Evolutionary conservation across 2,113 vertebrate species (phyloP).

Genomic region (Rhea americana): DNA sequence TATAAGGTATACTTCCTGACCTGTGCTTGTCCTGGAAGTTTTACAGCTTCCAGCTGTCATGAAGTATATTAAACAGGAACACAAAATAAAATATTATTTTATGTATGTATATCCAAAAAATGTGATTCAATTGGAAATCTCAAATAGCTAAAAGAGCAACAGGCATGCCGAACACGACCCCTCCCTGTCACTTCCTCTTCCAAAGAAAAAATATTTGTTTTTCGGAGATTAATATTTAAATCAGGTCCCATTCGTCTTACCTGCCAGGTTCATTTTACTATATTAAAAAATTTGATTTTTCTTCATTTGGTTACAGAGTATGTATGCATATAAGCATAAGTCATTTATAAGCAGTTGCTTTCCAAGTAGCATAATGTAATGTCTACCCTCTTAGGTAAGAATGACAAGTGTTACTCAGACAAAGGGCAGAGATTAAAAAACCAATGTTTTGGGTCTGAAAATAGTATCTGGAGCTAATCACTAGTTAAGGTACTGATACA

Average conservation of each 20-base stretch:
- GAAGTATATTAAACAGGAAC: conserved; percentile 3
- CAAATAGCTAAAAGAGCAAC: conserved; percentile 6
- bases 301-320: conserved; percentile 26
- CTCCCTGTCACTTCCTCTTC: neutral
- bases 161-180: neutral
- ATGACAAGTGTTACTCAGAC: neutral
- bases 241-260: neutral
- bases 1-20: neutral
- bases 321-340: conserved; percentile 15
- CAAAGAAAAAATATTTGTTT: neutral
- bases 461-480: neutral
- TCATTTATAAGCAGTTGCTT: conserved; percentile 43
- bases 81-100: conserved; percentile 34
- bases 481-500: neutral
- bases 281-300: conserved; percentile 50
- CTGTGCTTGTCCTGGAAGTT: conserved; percentile 16
- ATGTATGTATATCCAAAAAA: neutral
- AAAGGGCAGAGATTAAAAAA: conserved; percentile 12
- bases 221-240: conserved; percentile 30
- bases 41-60: conserved; percentile 12
- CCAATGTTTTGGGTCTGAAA: neutral
- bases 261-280: neutral
- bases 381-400: neutral
- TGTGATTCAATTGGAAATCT: neutral
- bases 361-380: conserved; percentile 19